Evolutionary conservation across 2,888 invertebrate species (phyloP).

Genomic region (Syrista parreyssii): DNA sequence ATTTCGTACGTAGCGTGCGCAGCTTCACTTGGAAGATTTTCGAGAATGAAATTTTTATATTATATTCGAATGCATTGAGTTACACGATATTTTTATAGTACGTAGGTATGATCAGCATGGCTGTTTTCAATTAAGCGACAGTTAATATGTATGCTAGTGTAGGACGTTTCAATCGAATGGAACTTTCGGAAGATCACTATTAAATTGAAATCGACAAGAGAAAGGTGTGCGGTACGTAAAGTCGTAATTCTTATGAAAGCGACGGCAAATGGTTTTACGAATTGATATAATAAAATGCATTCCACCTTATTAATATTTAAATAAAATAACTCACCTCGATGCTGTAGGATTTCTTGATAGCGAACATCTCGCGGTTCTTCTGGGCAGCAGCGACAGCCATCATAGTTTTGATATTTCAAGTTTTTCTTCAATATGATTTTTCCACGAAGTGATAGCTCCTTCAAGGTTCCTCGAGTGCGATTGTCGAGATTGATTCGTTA

Average conservation of each 20-base stretch:
- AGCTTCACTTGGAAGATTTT: not conserved
- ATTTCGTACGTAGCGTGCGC: not conserved
- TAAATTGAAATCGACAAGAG: not conserved
- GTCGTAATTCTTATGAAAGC: not conserved
- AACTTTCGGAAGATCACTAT: not conserved
- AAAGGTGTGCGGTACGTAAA: not conserved
- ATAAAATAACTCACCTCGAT: slow-evolving; percentile 83
- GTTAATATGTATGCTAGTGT: not conserved
- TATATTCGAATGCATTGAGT: not conserved
- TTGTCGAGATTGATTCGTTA: not conserved
- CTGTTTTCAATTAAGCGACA: not conserved
- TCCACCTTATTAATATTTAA: not conserved
- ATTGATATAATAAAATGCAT: not conserved
- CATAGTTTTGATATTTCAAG: slow-evolving; percentile 58
- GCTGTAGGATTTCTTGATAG: slow-evolving; percentile 97
- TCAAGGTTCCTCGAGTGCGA: not conserved
- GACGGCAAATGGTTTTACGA: not conserved
- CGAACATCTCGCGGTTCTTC: slow-evolving; percentile 96
- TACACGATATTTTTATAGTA: not conserved
- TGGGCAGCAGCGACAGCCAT: slow-evolving; percentile 93
- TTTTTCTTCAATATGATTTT: not conserved
- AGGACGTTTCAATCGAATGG: not conserved
- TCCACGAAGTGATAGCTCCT: not conserved
- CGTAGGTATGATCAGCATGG: not conserved
- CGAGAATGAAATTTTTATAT: not conserved